Percentiles rank a stretch among this genome's conserved stretches.
Evolutionary conservation across 2,113 vertebrate genomes (phyloP).

Genomic region (Phyllostomus hastatus): DNA sequence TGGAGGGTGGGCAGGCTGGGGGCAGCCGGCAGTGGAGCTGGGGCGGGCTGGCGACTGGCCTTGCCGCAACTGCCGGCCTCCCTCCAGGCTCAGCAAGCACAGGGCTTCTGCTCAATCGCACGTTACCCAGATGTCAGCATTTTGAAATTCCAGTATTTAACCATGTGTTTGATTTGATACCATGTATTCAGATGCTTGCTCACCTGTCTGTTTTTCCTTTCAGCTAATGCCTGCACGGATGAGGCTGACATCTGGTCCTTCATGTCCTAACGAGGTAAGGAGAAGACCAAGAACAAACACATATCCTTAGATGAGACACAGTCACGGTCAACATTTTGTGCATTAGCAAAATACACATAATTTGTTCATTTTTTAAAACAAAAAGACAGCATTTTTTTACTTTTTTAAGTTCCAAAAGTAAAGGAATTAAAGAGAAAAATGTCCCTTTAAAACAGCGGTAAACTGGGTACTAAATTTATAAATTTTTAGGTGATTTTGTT

Average conservation of each 20-base stretch:
- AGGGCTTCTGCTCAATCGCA: background rate
- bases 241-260: constrained; percentile 96
- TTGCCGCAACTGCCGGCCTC: background rate
- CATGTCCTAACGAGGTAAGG: constrained; percentile 87
- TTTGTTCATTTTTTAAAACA: background rate
- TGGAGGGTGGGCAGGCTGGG: too few relatives aligned
- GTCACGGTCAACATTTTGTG: background rate
- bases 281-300: constrained; percentile 57
- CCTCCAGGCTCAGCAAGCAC: background rate
- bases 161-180: background rate
- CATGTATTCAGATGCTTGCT: constrained; percentile 49
- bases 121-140: background rate
- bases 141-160: background rate
- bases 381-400: background rate
- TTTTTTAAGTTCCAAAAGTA: constrained; percentile 20
- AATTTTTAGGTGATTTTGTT: too few relatives aligned
- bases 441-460: background rate
- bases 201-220: constrained; percentile 93
- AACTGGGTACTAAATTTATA: background rate
- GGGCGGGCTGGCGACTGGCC: background rate
- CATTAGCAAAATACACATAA: background rate
- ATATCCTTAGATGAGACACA: background rate
- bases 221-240: constrained; percentile 83
- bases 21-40: too few relatives aligned
- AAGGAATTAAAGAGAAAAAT: background rate